These are phyloP conservation scores for Vipera ursinii DNA, from an alignment of 2,797 vertebrate species.

Conservation along the genomic window DNA sequence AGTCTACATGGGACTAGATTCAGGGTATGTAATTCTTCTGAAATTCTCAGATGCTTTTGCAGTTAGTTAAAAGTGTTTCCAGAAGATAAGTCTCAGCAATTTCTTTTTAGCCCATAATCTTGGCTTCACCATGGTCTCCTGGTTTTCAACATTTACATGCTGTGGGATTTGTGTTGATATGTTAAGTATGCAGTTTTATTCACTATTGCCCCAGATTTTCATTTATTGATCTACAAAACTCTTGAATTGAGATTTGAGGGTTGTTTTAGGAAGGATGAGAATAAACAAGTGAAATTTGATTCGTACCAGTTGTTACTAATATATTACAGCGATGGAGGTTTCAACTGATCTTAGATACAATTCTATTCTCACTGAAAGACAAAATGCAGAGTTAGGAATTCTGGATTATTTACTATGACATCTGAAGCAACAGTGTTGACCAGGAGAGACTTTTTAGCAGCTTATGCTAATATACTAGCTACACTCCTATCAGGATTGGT, in stretches of 20 bases:
- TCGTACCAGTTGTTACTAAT: neutral
- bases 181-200: neutral
- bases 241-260: neutral
- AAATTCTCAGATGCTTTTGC: neutral
- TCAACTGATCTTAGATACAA: neutral
- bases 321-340: neutral
- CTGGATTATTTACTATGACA: neutral
- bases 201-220: neutral
- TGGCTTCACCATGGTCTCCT: neutral
- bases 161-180: neutral
- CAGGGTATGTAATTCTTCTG: neutral
- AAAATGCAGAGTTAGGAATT: neutral
- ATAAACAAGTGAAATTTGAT: neutral
- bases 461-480: neutral
- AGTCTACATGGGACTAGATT: neutral
- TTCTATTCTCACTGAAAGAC: neutral
- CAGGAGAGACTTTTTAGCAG: neutral
- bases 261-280: neutral
- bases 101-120: neutral
- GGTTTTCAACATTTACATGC: neutral
- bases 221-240: neutral
- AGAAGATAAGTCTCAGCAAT: neutral
- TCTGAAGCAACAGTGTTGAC: neutral
- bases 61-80: neutral
- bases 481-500: neutral